A percentile compares a stretch with the other conserved stretches of the same genome.
Evolutionary conservation across 2,888 invertebrate species (phyloP).

Genomic region (Trichogramma dendrolimi): DNA sequence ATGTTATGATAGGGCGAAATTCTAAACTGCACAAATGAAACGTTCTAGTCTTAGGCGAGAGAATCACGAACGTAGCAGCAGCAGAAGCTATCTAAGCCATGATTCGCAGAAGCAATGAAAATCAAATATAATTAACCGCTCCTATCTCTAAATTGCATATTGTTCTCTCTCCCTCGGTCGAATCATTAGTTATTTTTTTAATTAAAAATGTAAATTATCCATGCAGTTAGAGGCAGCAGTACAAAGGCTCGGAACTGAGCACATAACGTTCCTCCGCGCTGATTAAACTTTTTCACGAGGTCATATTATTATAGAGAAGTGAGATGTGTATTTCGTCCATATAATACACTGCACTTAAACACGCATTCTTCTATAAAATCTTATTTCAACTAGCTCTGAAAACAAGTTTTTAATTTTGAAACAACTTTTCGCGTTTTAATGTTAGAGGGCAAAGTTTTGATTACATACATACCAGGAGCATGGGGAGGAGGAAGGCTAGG

Average conservation of each 20-base stretch:
- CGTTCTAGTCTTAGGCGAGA: too few species aligned
- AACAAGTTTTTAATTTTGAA: slow-evolving; percentile 30
- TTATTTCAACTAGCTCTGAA: slow-evolving; percentile 26
- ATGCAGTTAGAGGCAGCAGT: too few species aligned
- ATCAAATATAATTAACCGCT: too few species aligned
- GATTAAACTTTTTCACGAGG: slow-evolving; percentile 23
- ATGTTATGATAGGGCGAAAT: too few species aligned
- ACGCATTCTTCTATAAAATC: slow-evolving; percentile 25
- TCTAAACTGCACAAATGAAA: too few species aligned
- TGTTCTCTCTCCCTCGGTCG: too few species aligned
- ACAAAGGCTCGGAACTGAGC: not conserved
- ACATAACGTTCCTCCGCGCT: not conserved
- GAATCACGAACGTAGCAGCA: slow-evolving; percentile 6
- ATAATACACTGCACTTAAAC: not conserved
- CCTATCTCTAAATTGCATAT: too few species aligned
- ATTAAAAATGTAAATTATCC: too few species aligned
- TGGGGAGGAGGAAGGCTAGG: too few species aligned
- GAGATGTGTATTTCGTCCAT: too few species aligned
- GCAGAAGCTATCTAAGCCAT: slow-evolving; percentile 11
- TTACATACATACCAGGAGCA: slow-evolving; percentile 12
- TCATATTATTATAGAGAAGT: slow-evolving; percentile 5
- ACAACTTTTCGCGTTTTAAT: slow-evolving; percentile 29
- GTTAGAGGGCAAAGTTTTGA: slow-evolving; percentile 25
- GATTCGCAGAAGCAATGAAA: too few species aligned
- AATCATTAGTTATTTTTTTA: too few species aligned